Evolutionary conservation across 2,888 invertebrate species (phyloP), one percentile per base, ranked within the genome.

Genomic region (Congeria kusceri): DNA sequence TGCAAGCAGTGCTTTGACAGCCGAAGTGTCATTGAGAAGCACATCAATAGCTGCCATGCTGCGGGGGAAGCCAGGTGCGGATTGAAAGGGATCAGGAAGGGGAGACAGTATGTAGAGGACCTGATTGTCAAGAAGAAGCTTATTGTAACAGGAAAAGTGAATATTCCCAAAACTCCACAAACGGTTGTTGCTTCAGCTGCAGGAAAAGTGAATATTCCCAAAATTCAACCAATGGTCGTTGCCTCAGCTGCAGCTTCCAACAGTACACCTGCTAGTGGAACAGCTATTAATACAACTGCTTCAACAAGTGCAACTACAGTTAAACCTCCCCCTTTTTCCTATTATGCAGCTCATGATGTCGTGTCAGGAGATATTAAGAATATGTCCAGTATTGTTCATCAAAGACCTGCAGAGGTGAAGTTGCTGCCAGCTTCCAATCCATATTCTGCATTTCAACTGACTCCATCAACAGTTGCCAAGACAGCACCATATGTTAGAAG

Each of bases 41-140:
- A 87, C 77, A 84, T 79, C 5, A 86, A 80, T 65, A 49, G 27
- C 3, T 69, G 66, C 23, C 87, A 87, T 71, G 71, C 83, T 11
- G 58, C 68, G 57, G 85, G 86, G 18, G 66, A 71, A 11, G 80
- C 85, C 0, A 80, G 75, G 47, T 87, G 85, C 75, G 86, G 85
- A 0, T 59, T 87, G 23, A 73, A 79, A 64, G 87, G 86, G 27
- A 84, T 85, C 27, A 87, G 86, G 53, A 84, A 77, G 53, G 82
- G 77, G 4, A 75, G 78, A 32, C 79, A 83, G 58, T 75, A 74
- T 32, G 77, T 83, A 11, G 83, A 81, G 29, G 78, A 68, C 5
- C 65, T 87, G 39, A 39, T 39, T 11, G 39, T 39, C 39, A 39
- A 39, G 18, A 80, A 81, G 4, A 66, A 64, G 18, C 27, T 65